Evolutionary conservation across 2,113 vertebrate species (phyloP).

Genomic region (Pachycephala philippinensis): DNA sequence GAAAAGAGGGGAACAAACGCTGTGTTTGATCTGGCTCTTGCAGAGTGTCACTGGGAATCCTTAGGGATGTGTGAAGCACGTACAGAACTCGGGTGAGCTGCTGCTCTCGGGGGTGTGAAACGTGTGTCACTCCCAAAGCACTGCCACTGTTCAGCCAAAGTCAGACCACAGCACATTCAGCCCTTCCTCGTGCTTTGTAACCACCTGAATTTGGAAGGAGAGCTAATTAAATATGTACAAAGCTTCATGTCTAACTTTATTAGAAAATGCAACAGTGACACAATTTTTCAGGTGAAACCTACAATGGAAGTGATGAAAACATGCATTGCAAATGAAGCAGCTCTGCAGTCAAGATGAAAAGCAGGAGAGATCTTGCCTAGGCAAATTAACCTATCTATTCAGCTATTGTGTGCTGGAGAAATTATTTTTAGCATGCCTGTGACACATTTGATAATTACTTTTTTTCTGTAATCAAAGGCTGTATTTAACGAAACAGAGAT

Average conservation of each 20-base stretch:
- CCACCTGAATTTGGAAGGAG: background rate
- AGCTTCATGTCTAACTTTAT: background rate
- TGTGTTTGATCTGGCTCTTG: background rate
- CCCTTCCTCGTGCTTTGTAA: background rate
- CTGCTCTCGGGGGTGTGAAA: background rate
- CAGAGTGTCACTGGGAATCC: background rate
- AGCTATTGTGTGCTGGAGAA: background rate
- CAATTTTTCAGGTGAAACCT: background rate
- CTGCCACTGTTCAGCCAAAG: background rate
- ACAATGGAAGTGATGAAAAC: background rate
- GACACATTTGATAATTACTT: slow-evolving; percentile 5
- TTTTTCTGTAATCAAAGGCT: background rate
- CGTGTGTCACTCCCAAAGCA: background rate
- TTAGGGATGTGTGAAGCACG: accelerated
- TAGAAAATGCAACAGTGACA: background rate
- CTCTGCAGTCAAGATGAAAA: background rate
- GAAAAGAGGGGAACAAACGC: background rate
- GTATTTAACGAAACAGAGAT: background rate
- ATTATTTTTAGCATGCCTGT: slow-evolving; percentile 10
- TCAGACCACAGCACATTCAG: background rate
- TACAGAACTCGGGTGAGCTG: background rate
- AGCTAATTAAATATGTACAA: background rate
- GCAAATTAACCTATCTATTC: slow-evolving; percentile 2
- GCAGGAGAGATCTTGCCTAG: background rate
- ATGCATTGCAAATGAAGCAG: background rate